Base-by-base conservation (phyloP, 2,113 vertebrate genomes). In the Lipotes vexillifer region DNA sequence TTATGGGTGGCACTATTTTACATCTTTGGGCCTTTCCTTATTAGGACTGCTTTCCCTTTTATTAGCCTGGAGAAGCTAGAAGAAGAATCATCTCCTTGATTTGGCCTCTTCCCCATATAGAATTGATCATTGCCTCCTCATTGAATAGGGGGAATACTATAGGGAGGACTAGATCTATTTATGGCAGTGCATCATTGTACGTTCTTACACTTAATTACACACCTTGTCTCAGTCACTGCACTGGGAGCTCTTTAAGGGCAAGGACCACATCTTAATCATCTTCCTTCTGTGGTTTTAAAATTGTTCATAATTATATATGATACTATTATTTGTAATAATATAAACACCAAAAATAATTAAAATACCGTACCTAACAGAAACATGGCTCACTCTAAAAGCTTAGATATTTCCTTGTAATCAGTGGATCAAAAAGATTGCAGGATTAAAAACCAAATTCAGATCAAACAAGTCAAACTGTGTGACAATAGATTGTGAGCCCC, bases 231-330 rank as follows among this genome's bases (percentile, higher is more conserved):
- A 72, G 12, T 12, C 55, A 63, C 2, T n/a, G 57, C 13, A 36
- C n/a, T 74, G 29, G 36, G 84, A 80, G 23, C 25, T 69, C 31
- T 81, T 65, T 77, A 52, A 71, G 21, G 55, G 11, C 59, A 92
- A 57, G 17, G 31, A 80, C 11, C 49, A 84, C 52, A 92, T 78
- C 57, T 66, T 36, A 93, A 82, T 61, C 8, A 31, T 27, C 41
- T 96, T 94, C 41, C 49, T 86, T 87, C 44, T 97, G 33, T 68
- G 33, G 57, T 65, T 97, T 90, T 46, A 90, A 77, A 95, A 7
- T 75, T 75, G 65, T 84, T 96, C 17, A 66, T 55, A 55, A 90
- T 83, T 81, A 61, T 59, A 61, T 36, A 90, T 75, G 36, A 88
- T 74, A 72, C 6, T 68, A 27, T 92, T 38, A 80, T 81, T 71